These are phyloP conservation scores for Periophthalmodon schlosseri DNA, from an alignment of 2,113 vertebrate species.

Conservation along the genomic window DNA sequence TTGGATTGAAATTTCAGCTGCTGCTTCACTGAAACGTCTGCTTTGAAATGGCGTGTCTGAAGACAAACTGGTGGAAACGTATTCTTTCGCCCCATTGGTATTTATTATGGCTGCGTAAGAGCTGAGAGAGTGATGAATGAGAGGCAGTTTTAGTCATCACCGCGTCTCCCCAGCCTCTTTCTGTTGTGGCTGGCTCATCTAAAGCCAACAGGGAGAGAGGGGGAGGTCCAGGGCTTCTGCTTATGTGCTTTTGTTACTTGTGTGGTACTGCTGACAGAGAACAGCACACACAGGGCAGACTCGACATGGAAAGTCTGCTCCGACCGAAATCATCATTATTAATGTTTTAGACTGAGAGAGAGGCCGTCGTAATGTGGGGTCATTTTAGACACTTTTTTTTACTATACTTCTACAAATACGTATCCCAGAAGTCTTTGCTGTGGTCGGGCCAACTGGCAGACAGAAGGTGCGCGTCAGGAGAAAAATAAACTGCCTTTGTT, in stretches of 20 bases:
- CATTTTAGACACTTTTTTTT: constrained; percentile 69
- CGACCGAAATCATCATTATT: constrained; percentile 75
- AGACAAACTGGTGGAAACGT: constrained; percentile 54
- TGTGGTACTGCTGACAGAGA: constrained; percentile 69
- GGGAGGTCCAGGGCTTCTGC: constrained; percentile 29
- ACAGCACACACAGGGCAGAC: constrained; percentile 67
- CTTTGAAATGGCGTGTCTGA: constrained; percentile 43
- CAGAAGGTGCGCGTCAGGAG: not conserved
- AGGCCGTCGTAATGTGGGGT: constrained; percentile 73
- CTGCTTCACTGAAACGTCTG: constrained; percentile 30
- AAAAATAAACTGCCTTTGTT: not conserved
- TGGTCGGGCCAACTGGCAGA: constrained; percentile 33
- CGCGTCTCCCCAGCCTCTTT: constrained; percentile 70
- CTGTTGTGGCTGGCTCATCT: constrained; percentile 67
- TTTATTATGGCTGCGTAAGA: constrained; percentile 57
- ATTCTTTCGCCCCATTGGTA: constrained; percentile 56
- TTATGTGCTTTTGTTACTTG: constrained; percentile 33
- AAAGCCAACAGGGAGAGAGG: constrained; percentile 59
- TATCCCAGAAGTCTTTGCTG: constrained; percentile 72
- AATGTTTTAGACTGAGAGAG: constrained; percentile 64
- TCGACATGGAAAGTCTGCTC: constrained; percentile 68
- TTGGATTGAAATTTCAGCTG: not conserved
- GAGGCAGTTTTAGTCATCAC: constrained; percentile 73
- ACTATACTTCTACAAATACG: constrained; percentile 65
- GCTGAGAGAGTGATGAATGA: constrained; percentile 51